phyloP scores from a whole-genome alignment of 2,113 vertebrate genomes.

The Cyprinodon tularosa region DNA sequence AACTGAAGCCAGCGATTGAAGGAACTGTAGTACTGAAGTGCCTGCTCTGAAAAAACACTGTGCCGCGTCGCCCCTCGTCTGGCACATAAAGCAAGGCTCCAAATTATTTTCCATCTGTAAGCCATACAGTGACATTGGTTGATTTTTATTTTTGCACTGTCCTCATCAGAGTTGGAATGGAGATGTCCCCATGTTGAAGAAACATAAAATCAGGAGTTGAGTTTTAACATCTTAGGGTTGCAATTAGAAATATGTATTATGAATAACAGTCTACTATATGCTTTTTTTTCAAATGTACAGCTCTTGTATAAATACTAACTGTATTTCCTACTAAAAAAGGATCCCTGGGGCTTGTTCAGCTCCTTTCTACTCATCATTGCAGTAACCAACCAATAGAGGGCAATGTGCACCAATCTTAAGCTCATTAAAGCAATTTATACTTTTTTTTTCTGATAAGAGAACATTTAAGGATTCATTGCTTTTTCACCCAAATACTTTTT shows the following conservation, averaged over 20 bases:
- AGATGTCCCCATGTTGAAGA: constrained; percentile 13
- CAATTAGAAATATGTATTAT: constrained; percentile 15
- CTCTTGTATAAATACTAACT: constrained; percentile 42
- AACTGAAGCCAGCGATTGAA: constrained; percentile 18
- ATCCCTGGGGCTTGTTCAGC: constrained; percentile 1
- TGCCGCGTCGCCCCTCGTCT: constrained; percentile 31
- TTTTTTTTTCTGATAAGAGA: not conserved
- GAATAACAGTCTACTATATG: constrained; percentile 29
- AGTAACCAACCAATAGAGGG: constrained; percentile 55
- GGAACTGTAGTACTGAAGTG: constrained; percentile 67
- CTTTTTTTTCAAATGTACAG: constrained; percentile 21
- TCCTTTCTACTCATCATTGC: constrained; percentile 18
- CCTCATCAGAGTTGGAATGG: constrained; percentile 21
- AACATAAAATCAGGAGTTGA: constrained; percentile 6
- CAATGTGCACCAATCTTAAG: constrained; percentile 34
- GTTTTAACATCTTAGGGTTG: constrained; percentile 21
- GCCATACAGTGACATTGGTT: constrained; percentile 69
- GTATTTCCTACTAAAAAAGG: constrained; percentile 25
- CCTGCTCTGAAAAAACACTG: constrained; percentile 63
- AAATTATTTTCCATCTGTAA: constrained; percentile 53
- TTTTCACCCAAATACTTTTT: not conserved
- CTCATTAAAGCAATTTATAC: not conserved
- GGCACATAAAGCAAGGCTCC: constrained; percentile 35
- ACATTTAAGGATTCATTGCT: constrained; percentile 2
- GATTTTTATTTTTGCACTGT: constrained; percentile 75